A percentile compares a stretch with the other conserved stretches of the same genome.
Conservation (phyloP, 1,140 invertebrate species). For the Bactericera cockerelli region DNA sequence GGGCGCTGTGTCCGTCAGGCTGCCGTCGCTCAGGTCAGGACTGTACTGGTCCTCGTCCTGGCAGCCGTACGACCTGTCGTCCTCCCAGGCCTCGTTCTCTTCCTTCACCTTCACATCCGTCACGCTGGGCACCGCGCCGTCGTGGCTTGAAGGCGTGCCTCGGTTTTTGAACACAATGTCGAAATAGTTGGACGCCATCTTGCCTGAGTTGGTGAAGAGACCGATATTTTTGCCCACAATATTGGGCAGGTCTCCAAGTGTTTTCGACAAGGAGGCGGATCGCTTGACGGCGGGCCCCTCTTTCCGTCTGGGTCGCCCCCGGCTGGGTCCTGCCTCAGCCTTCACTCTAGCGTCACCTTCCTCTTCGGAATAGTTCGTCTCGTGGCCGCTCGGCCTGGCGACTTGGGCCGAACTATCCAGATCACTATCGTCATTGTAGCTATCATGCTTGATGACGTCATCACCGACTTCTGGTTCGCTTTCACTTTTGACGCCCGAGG, state of each 20-base stretch:
- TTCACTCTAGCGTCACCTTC: no score
- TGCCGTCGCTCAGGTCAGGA: neutral
- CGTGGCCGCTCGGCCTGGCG: no score
- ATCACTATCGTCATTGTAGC: neutral
- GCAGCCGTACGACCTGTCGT: neutral
- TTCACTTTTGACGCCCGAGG: neutral
- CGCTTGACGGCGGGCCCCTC: no score
- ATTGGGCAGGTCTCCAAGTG: neutral
- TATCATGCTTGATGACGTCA: neutral
- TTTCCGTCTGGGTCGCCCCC: no score
- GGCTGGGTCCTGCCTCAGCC: no score
- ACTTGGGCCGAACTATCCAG: no score
- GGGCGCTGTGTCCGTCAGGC: neutral
- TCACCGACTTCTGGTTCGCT: neutral
- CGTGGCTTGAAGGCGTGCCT: neutral
- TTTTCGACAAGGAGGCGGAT: no score
- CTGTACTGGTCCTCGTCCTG: neutral
- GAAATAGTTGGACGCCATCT: neutral
- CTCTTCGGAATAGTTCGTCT: no score
- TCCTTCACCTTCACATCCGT: neutral
- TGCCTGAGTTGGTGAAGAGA: neutral
- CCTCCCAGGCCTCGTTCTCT: neutral
- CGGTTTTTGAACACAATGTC: constrained; percentile 5
- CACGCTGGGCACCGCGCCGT: neutral
- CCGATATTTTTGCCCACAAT: constrained; percentile 3